Conservation (phyloP, 1,140 invertebrate species). For the Drosophila melanogaster region Release_6_plus_ISO1_MT NT_037436.4:8620501-8621000, state of each 20-base stretch:
- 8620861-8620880: constrained; percentile 94
- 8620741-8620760: constrained; percentile 84
- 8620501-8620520: constrained; percentile 90
- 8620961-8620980: constrained; percentile 91
- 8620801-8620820: constrained; percentile 93
- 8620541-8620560: constrained; percentile 88
- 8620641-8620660: constrained; percentile 89
- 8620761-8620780: constrained; percentile 85
- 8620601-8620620: constrained; percentile 80
- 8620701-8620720: constrained; percentile 79
- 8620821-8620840: constrained; percentile 90
- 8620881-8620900: constrained; percentile 85
- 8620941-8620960: constrained; percentile 91
- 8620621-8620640: constrained; percentile 89
- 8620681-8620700: constrained; percentile 85
- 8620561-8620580: constrained; percentile 89
- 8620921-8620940: constrained; percentile 87
- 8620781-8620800: constrained; percentile 89
- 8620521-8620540: constrained; percentile 86
- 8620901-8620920: constrained; percentile 87
- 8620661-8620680: constrained; percentile 90
- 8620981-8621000: constrained; percentile 91
- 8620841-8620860: constrained; percentile 94
- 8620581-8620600: constrained; percentile 88
- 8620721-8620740: constrained; percentile 55